Evolutionary conservation across 2,113 vertebrate genomes (phyloP).

Genomic region (Paralichthys olivaceus): DNA sequence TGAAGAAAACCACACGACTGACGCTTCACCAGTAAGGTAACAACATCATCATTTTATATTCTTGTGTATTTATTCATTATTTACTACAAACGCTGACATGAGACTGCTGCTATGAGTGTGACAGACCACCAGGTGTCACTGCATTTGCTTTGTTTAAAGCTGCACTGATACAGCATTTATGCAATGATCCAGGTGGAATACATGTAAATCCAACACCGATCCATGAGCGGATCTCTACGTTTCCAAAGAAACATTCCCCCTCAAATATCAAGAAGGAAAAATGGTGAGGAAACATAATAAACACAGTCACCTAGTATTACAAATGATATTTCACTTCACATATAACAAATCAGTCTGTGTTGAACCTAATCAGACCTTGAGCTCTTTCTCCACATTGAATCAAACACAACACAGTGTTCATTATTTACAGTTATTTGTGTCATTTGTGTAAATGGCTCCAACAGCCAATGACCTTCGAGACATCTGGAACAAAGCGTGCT

Average conservation of each 20-base stretch:
- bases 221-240: neutral
- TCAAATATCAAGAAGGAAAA: neutral
- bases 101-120: neutral
- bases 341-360: neutral
- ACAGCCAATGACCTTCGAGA: neutral
- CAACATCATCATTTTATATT: no score
- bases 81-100: neutral
- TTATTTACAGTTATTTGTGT: neutral
- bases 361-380: neutral
- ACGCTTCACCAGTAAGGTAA: no score
- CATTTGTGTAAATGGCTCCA: neutral
- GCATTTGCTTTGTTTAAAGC: neutral
- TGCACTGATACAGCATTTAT: neutral
- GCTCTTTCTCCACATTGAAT: neutral
- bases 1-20: no score
- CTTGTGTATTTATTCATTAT: neutral
- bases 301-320: neutral
- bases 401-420: neutral
- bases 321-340: neutral
- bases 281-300: neutral
- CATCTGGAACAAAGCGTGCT: neutral
- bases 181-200: neutral
- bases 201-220: neutral
- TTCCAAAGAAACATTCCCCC: no score
- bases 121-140: neutral